Conservation (phyloP, 2,113 vertebrate genomes). For the Fregata magnificens region DNA sequence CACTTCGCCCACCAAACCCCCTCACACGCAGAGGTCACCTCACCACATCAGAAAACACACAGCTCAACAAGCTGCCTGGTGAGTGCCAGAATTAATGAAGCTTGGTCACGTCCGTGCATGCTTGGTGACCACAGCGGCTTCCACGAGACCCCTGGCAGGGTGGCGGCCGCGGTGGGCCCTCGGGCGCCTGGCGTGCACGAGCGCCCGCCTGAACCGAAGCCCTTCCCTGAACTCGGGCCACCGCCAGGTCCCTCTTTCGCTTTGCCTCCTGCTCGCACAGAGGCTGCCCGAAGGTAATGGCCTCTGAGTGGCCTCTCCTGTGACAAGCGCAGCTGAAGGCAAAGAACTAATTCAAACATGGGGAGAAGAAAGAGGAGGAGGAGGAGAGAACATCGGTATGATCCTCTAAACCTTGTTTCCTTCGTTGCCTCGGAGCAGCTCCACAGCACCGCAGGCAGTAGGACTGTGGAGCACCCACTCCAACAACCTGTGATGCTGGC, state of each 20-base stretch:
- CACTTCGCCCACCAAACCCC: accelerated
- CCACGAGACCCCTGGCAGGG: accelerated
- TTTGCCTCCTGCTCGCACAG: accelerated
- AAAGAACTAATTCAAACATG: accelerated
- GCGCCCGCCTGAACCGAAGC: accelerated
- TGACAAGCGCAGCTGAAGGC: accelerated
- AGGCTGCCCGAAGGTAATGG: accelerated
- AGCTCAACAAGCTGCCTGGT: accelerated
- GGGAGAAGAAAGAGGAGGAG: neutral
- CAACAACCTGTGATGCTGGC: accelerated
- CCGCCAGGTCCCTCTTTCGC: accelerated
- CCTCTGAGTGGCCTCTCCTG: neutral
- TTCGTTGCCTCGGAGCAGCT: neutral
- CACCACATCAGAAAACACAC: accelerated
- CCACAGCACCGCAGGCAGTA: accelerated
- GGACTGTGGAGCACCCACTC: neutral
- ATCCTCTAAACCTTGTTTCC: neutral
- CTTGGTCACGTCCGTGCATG: accelerated
- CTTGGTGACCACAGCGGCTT: accelerated
- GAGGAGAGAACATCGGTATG: accelerated
- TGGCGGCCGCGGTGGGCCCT: accelerated
- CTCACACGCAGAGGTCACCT: accelerated
- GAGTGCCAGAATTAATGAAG: accelerated
- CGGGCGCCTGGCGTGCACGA: accelerated
- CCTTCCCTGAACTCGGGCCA: neutral